Evolutionary conservation across 2,113 vertebrate genomes (phyloP).

Genomic region (Lampris megalopsis): DNA sequence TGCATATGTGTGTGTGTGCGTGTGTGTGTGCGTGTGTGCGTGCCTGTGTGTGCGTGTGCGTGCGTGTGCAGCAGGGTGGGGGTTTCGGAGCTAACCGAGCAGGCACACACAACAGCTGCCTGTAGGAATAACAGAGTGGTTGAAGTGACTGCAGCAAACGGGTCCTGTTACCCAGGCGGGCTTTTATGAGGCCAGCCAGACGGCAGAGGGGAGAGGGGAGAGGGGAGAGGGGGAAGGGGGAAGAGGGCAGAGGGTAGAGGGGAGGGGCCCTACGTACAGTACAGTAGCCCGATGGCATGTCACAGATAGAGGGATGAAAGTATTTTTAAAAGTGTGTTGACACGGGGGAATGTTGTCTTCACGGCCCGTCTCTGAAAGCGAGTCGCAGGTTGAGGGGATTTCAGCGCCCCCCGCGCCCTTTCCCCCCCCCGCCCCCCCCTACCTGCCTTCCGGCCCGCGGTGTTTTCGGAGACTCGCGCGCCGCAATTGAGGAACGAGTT

Average conservation of each 20-base stretch:
- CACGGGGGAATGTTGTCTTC: slow-evolving; percentile 24
- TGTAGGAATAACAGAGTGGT: slow-evolving; percentile 71
- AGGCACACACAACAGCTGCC: slow-evolving; percentile 73
- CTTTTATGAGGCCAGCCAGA: slow-evolving; percentile 67
- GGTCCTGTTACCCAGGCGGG: slow-evolving; percentile 64
- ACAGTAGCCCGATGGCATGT: slow-evolving; percentile 59
- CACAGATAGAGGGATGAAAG: slow-evolving; percentile 36
- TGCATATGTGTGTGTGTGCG: slow-evolving; percentile 1
- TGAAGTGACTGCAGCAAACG: slow-evolving; percentile 54
- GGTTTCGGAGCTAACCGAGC: slow-evolving; percentile 58
- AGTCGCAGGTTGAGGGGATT: background rate
- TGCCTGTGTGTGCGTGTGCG: too few relatives aligned
- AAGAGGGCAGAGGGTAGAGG: background rate
- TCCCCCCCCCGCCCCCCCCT: too few relatives aligned
- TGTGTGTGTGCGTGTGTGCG: background rate
- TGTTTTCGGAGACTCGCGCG: background rate
- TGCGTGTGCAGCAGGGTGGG: background rate
- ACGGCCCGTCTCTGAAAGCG: slow-evolving; percentile 19
- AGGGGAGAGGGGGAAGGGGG: background rate
- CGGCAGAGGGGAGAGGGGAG: slow-evolving; percentile 63
- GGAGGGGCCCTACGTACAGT: slow-evolving; percentile 13
- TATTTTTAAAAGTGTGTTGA: slow-evolving; percentile 40
- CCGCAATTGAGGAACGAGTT: background rate
- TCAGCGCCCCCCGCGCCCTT: slow-evolving; percentile 1
- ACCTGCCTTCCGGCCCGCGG: background rate